Conservation (phyloP, 30 jellyfish, hydroid and myxozoan genomes). For the Aurelia aurita complex sp. Pacific region DNA sequence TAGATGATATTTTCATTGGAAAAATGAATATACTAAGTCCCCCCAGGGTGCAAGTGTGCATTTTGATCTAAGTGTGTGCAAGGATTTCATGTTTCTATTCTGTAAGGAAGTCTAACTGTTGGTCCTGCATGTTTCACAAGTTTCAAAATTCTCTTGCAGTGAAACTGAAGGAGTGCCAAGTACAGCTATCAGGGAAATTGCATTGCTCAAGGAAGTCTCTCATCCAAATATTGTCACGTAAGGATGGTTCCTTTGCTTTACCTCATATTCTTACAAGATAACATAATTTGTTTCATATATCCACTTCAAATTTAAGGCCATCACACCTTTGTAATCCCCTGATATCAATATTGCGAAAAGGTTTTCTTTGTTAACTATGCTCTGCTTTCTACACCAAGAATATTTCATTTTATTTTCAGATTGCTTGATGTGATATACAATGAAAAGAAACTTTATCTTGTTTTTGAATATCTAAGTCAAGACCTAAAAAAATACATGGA, state of each 20-base stretch:
- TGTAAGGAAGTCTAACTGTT: no score
- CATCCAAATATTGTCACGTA: slow-evolving; percentile 97
- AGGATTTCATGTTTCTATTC: no score
- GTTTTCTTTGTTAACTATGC: no score
- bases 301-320: no score
- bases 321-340: no score
- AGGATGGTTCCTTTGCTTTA: neutral
- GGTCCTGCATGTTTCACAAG: no score
- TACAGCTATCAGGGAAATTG: slow-evolving; percentile 98
- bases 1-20: no score
- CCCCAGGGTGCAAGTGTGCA: no score
- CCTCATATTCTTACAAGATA: neutral
- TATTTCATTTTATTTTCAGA: slow-evolving; percentile 46
- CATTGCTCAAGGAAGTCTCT: slow-evolving; percentile 84
- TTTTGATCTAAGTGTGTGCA: no score
- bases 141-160: slow-evolving; percentile 27
- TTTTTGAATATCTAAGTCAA: slow-evolving; percentile 88
- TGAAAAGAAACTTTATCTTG: slow-evolving; percentile 86
- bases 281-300: neutral
- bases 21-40: no score
- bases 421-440: slow-evolving; percentile 92
- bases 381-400: no score
- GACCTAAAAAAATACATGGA: slow-evolving; percentile 95
- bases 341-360: no score
- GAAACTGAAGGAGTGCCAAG: slow-evolving; percentile 99